A percentile compares a stretch with the other conserved stretches of the same genome.
Conservation (phyloP, 2,113 vertebrate genomes). For the Speoplatyrhinus poulsoni region DNA sequence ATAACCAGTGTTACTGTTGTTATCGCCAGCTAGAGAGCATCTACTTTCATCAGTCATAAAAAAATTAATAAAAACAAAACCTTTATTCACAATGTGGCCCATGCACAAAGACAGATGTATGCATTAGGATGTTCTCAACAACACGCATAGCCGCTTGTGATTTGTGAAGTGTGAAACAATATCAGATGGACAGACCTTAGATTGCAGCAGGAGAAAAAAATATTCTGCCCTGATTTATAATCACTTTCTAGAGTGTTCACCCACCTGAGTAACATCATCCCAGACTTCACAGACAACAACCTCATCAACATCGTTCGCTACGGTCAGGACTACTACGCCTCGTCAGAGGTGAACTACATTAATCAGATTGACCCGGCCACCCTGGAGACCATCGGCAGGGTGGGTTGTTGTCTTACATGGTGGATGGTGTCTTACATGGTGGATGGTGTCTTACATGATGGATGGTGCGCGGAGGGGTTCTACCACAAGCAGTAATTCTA, state of each 20-base stretch:
- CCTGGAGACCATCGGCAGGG: slow-evolving; percentile 87
- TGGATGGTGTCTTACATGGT: slow-evolving; percentile 71
- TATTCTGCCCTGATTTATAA: neutral
- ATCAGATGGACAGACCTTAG: no score
- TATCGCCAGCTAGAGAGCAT: no score
- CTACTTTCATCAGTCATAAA: no score
- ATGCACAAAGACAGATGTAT: no score
- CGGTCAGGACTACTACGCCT: slow-evolving; percentile 87
- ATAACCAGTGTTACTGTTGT: no score
- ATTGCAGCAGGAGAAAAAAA: neutral
- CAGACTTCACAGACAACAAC: slow-evolving; percentile 96
- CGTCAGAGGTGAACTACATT: slow-evolving; percentile 91
- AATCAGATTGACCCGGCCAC: slow-evolving; percentile 85
- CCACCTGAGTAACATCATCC: slow-evolving; percentile 85
- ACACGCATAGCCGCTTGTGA: no score
- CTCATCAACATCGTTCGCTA: slow-evolving; percentile 90
- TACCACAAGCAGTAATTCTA: no score
- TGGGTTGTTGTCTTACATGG: slow-evolving; percentile 42
- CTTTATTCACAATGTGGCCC: no score
- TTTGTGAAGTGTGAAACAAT: no score
- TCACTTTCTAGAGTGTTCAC: slow-evolving; percentile 80
- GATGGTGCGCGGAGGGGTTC: no score
- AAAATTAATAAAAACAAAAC: no score
- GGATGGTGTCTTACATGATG: neutral
- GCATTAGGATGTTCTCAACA: no score